Percentiles rank a stretch among this genome's conserved stretches.
Evolutionary conservation across 2,113 vertebrate genomes (phyloP).

Genomic region (Oncorhynchus kisutch): DNA sequence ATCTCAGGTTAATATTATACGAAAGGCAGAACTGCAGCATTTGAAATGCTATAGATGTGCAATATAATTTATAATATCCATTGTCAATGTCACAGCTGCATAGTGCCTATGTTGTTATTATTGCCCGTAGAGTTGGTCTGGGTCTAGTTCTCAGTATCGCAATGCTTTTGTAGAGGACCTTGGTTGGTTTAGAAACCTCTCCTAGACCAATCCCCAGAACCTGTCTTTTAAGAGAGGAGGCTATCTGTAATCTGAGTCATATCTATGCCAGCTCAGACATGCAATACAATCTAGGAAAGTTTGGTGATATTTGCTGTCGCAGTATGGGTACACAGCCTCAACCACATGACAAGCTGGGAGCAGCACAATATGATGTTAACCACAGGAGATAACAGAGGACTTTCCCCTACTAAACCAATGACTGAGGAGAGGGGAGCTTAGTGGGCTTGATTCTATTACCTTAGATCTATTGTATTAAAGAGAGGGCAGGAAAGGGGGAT

Average conservation of each 20-base stretch:
- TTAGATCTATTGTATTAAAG: conserved; percentile 17
- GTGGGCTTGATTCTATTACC: conserved; percentile 5
- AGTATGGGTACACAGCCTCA: no score
- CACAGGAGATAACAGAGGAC: conserved; percentile 33
- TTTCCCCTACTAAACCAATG: conserved; percentile 29
- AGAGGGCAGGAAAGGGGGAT: conserved; percentile 37
- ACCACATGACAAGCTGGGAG: no score
- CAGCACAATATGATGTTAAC: conserved; percentile 27
- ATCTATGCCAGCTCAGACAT: conserved; percentile 27
- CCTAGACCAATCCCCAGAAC: neutral
- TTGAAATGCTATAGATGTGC: no score
- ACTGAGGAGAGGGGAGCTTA: conserved; percentile 11
- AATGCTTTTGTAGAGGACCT: neutral
- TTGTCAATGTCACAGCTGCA: neutral
- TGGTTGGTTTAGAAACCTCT: neutral
- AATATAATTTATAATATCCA: no score
- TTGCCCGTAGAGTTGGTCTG: neutral
- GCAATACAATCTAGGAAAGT: no score
- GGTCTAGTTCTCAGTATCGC: neutral
- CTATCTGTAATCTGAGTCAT: conserved; percentile 9
- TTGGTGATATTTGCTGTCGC: no score
- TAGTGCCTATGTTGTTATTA: neutral
- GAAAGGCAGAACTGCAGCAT: no score
- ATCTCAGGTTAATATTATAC: no score
- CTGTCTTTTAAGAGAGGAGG: conserved; percentile 5